A percentile compares a stretch with the other conserved stretches of the same genome.
Conservation (phyloP, 2,113 vertebrate species). For the Crotalus viridis region DNA sequence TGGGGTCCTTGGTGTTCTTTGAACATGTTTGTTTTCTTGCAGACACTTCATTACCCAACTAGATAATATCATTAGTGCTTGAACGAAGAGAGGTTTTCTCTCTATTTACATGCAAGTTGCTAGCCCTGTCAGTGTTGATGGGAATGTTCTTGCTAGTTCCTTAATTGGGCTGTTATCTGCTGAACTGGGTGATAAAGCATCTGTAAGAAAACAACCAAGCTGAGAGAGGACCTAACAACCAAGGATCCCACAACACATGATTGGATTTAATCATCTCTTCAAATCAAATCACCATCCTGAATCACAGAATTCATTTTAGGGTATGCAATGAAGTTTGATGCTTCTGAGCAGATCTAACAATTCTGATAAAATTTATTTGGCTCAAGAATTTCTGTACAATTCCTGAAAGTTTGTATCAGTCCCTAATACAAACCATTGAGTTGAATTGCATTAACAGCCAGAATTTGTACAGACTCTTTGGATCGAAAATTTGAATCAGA, state of each 20-base stretch:
- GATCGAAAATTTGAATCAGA: neutral
- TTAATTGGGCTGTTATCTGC: neutral
- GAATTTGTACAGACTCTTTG: neutral
- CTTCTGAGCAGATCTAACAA: neutral
- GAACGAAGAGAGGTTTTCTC: neutral
- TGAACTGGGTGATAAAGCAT: neutral
- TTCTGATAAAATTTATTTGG: neutral
- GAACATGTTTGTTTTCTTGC: neutral
- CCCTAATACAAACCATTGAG: neutral
- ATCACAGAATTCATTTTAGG: neutral
- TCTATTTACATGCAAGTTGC: neutral
- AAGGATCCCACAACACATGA: neutral
- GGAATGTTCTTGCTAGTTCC: no score
- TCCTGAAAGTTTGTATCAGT: neutral
- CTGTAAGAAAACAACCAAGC: neutral
- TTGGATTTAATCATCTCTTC: neutral
- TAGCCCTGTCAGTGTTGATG: neutral
- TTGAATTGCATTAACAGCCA: neutral
- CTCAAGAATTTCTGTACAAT: neutral
- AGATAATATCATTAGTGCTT: neutral
- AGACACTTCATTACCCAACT: neutral
- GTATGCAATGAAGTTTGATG: neutral
- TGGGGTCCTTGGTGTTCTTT: neutral
- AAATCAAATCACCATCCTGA: neutral
- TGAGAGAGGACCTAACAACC: neutral